Conservation (phyloP, 1,140 invertebrate species). For the Olivierus martensii region DNA sequence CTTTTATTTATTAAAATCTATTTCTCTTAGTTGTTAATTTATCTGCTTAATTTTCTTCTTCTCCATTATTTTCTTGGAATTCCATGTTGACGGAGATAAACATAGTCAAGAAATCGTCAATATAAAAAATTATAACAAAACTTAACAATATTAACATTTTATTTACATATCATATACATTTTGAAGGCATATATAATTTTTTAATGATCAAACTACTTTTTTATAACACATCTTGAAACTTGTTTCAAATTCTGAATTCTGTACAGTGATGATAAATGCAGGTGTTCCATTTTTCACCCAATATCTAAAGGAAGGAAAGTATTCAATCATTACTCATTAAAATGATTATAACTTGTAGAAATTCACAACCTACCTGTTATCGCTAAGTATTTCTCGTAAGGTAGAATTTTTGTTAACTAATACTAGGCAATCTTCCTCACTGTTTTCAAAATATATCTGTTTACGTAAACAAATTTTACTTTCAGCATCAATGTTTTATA, state of each 20-base stretch:
- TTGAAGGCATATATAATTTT: too few relatives aligned
- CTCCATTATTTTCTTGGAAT: too few relatives aligned
- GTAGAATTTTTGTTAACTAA: slow-evolving; percentile 42
- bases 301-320: slow-evolving; percentile 30
- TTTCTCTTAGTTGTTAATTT: too few relatives aligned
- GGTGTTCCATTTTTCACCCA: slow-evolving; percentile 36
- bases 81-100: too few relatives aligned
- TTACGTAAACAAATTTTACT: slow-evolving; percentile 7
- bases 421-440: slow-evolving; percentile 42
- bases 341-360: background rate
- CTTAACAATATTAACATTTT: too few relatives aligned
- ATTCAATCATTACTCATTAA: too few relatives aligned
- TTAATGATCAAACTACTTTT: too few relatives aligned
- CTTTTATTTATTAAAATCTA: too few relatives aligned
- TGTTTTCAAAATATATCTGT: slow-evolving; percentile 64
- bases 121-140: too few relatives aligned
- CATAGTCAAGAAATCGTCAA: too few relatives aligned
- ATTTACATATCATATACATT: too few relatives aligned
- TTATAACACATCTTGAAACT: slow-evolving; percentile 3
- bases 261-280: slow-evolving; percentile 36
- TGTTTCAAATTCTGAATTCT: slow-evolving; percentile 32
- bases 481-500: background rate
- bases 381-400: slow-evolving; percentile 45
- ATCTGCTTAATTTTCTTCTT: too few relatives aligned
- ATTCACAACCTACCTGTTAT: slow-evolving; percentile 39